Evolutionary conservation across 2,113 vertebrate species (phyloP).

Genomic region (Corythoichthys haematopterus): DNA sequence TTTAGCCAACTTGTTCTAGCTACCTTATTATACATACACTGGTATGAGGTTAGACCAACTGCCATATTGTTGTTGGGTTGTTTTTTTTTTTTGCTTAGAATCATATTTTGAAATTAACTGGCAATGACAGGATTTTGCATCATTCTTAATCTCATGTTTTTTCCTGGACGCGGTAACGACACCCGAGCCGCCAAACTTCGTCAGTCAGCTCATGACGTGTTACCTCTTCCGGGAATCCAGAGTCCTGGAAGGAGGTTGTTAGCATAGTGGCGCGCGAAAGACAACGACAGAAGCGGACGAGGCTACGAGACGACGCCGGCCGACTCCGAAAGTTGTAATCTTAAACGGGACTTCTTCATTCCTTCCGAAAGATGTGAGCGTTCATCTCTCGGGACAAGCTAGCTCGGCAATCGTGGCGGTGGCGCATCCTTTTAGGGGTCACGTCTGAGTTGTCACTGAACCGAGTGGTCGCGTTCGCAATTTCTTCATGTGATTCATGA

Average conservation of each 20-base stretch:
- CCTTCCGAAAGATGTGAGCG: conserved; percentile 53
- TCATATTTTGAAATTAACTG: background rate
- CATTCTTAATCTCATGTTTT: background rate
- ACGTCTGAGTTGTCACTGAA: conserved; percentile 70
- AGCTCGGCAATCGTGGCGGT: background rate
- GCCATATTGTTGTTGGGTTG: too few relatives aligned
- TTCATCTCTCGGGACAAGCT: conserved; percentile 60
- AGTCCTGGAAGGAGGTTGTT: conserved; percentile 32
- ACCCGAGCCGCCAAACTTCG: background rate
- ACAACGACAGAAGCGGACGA: conserved; percentile 41
- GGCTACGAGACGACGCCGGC: conserved; percentile 43
- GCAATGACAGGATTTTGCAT: background rate
- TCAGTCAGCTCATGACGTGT: conserved; percentile 30
- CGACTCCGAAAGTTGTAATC: conserved; percentile 42
- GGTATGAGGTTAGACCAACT: too few relatives aligned
- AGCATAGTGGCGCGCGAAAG: conserved; percentile 43
- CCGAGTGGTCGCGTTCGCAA: conserved; percentile 43
- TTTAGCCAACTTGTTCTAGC: too few relatives aligned
- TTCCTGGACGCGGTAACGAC: background rate
- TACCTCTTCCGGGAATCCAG: conserved; percentile 29
- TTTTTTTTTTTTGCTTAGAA: background rate
- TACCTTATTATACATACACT: too few relatives aligned
- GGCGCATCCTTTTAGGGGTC: conserved; percentile 50
- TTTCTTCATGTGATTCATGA: conserved; percentile 73
- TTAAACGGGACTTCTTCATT: conserved; percentile 67